A percentile compares a stretch with the other conserved stretches of the same genome.
phyloP scores from a whole-genome alignment of 2,113 vertebrate species.

The Grammomys dolichurus region DNA sequence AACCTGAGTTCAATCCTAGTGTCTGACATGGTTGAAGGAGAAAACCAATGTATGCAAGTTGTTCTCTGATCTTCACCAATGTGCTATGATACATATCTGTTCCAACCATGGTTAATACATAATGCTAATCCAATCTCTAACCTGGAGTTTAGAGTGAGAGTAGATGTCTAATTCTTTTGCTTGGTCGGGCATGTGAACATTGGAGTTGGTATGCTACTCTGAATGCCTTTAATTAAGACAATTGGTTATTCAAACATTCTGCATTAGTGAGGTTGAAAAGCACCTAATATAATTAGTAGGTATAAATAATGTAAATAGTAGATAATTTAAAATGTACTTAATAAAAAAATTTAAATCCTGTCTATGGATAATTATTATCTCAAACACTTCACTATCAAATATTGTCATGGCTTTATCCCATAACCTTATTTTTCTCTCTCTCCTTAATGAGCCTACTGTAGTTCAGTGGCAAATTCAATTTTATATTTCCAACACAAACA shows the following conservation, averaged over 20 bases:
- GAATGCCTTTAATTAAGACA: neutral
- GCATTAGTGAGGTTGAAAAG: constrained; percentile 33
- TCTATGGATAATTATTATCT: neutral
- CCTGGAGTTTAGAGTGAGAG: neutral
- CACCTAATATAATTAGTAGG: neutral
- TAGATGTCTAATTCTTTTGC: neutral
- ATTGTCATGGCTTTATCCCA: neutral
- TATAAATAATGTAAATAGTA: too few species aligned
- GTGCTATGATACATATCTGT: neutral
- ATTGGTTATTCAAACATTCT: constrained; percentile 36
- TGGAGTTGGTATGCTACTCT: neutral
- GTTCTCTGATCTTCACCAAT: neutral
- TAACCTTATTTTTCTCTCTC: neutral
- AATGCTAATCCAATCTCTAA: neutral
- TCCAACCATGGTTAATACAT: neutral
- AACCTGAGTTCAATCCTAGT: neutral
- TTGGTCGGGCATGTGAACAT: neutral
- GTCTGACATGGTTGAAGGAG: too few species aligned
- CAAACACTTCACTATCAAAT: constrained; percentile 22
- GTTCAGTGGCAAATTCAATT: neutral
- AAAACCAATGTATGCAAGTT: neutral
- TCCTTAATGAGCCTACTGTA: neutral
- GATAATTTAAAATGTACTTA: neutral
- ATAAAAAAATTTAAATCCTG: neutral
- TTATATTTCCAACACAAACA: neutral